These are phyloP conservation scores for Silurus lanzhouensis DNA, from an alignment of 2,797 vertebrate species.

Conservation along the genomic window DNA sequence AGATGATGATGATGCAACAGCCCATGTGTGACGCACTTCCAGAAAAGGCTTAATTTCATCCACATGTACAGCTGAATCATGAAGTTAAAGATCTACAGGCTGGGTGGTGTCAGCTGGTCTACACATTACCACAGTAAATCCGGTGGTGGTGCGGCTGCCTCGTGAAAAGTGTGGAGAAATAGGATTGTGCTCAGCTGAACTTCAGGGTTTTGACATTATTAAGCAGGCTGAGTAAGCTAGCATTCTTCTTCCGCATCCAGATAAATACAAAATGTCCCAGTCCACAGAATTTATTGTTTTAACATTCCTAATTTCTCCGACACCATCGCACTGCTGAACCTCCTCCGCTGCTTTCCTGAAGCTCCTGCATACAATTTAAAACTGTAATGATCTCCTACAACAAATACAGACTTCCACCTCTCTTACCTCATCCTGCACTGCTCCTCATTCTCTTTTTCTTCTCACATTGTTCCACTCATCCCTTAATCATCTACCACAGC, in stretches of 20 bases:
- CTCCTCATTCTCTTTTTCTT: too few relatives aligned
- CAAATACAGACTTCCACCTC: too few relatives aligned
- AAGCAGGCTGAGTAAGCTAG: not conserved
- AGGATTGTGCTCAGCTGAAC: not conserved
- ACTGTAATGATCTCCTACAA: too few relatives aligned
- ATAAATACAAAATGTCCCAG: too few relatives aligned
- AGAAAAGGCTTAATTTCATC: conserved; percentile 14
- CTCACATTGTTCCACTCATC: too few relatives aligned
- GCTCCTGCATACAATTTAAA: too few relatives aligned
- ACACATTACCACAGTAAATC: not conserved
- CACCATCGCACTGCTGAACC: too few relatives aligned
- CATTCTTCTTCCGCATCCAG: not conserved
- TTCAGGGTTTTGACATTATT: not conserved
- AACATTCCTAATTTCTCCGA: too few relatives aligned
- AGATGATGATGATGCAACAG: not conserved
- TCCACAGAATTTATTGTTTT: too few relatives aligned
- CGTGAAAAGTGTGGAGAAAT: not conserved
- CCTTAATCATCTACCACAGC: too few relatives aligned
- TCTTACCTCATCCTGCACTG: too few relatives aligned
- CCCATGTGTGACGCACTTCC: not conserved
- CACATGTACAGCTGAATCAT: conserved; percentile 38
- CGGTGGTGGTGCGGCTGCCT: not conserved
- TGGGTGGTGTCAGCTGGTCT: not conserved
- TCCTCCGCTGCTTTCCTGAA: too few relatives aligned
- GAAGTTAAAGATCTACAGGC: not conserved